Conservation (phyloP, 2,113 vertebrate species). For the Kobus ellipsiprymnus region DNA sequence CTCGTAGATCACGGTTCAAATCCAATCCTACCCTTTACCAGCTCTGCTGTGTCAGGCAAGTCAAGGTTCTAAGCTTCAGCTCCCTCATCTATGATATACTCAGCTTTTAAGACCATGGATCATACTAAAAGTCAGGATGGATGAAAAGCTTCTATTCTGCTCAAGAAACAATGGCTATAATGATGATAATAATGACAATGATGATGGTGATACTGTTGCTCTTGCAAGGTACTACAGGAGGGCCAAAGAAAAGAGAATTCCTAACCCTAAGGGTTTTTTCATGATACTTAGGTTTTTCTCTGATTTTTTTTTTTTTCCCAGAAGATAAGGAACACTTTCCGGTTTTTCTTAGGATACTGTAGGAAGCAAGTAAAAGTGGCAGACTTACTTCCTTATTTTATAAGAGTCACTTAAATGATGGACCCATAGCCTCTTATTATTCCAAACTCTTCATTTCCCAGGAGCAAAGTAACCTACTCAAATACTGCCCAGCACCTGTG, state of each 20-base stretch:
- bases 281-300: not conserved
- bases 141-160: not conserved
- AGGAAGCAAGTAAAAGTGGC: not conserved
- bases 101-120: not conserved
- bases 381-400: not conserved
- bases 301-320: not conserved
- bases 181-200: not conserved
- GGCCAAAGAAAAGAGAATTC: not conserved
- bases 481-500: not conserved
- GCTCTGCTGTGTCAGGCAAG: not conserved
- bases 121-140: not conserved
- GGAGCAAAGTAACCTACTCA: not conserved
- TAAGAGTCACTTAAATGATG: constrained; percentile 1
- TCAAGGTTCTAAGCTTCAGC: not conserved
- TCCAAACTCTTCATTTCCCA: constrained; percentile 8
- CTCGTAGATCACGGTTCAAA: not conserved
- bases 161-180: not conserved
- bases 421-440: not conserved
- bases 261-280: not conserved
- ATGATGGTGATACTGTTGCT: not conserved
- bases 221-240: not conserved
- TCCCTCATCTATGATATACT: not conserved
- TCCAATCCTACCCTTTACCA: not conserved
- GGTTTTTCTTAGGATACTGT: not conserved
- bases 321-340: not conserved